Evolutionary conservation across 2,113 vertebrate species (phyloP).

Genomic region (Sisor rabdophorus): DNA sequence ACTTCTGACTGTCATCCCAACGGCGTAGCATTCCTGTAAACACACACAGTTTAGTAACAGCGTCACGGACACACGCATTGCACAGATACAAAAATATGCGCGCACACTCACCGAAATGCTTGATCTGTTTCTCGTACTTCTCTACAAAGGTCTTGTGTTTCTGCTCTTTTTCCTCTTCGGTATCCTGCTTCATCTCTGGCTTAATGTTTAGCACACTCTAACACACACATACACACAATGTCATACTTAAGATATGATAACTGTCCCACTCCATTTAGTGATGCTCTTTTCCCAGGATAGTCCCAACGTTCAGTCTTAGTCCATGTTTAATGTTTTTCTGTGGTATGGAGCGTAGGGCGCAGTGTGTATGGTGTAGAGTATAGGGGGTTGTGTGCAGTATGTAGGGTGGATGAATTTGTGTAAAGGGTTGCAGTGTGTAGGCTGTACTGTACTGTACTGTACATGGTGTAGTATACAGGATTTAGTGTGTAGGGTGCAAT

Average conservation of each 20-base stretch:
- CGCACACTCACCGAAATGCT: slow-evolving; percentile 79
- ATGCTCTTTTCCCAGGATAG: too few species aligned
- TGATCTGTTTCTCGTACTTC: slow-evolving; percentile 78
- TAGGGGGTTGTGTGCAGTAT: not conserved
- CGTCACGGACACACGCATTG: not conserved
- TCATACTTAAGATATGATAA: too few species aligned
- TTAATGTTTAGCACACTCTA: slow-evolving; percentile 82
- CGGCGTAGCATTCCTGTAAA: slow-evolving; percentile 84
- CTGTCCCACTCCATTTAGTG: too few species aligned
- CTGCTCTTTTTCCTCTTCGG: slow-evolving; percentile 83
- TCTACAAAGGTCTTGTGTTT: slow-evolving; percentile 87
- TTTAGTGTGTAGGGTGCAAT: not conserved
- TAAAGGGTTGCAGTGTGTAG: too few species aligned
- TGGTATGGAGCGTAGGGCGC: too few species aligned
- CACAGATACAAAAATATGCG: too few species aligned
- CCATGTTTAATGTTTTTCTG: too few species aligned
- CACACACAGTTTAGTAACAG: slow-evolving; percentile 5
- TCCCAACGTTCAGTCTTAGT: too few species aligned
- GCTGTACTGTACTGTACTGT: too few species aligned
- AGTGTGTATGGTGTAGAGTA: not conserved
- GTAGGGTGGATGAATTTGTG: too few species aligned
- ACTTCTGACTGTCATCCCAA: slow-evolving; percentile 96
- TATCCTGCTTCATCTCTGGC: slow-evolving; percentile 72
- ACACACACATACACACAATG: not conserved
- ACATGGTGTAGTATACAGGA: not conserved